Evolutionary conservation across 1,140 invertebrate species (phyloP), one percentile per base, ranked within the genome.

Genomic region (Babylonia areolata): DNA sequence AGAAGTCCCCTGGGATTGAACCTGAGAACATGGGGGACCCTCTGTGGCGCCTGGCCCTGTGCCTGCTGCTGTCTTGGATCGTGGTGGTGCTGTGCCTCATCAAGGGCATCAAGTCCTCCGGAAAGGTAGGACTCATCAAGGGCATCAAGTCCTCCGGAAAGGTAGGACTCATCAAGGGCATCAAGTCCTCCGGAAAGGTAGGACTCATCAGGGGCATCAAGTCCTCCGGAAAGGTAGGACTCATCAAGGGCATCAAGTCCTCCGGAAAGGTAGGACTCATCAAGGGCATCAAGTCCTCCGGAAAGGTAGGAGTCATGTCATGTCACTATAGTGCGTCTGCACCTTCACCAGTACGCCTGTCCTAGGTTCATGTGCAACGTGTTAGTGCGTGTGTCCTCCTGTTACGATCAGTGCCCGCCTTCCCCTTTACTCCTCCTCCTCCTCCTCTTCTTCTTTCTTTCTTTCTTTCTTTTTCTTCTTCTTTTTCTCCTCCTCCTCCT

Each of bases 51-150:
- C 97, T 99, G 84, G 97, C 97, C 1, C 91, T 98, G 23, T 97
- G 97, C 40, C 95, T 99, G 20, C 95, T 98, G 0, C 95, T 98
- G 0, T 97, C 98, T 42, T 99, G 99, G 99, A 96, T 98, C 42
- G 95, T 99, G 11, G 98, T 99, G 77, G 99, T 99, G 91, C 96
- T 99, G 93, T 99, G 98, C 94, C 98, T 99, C 96, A 98, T 98
- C 83, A 99, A 99, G 94, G 99, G 99, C 37, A 99, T 99, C 69
- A 98, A 98, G 23, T 98, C 97, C 3, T 99, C 98, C 0, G 97
- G 98, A 86, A 99, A 99, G 95, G 97, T 97, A 88, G 58, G 58
- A 64, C 5, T 64, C 20, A 64, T 64, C 58, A 64, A 64, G 28
- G 58, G 58, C 20, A 64, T n/a, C 58, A 28, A 64, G 28, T 2